These are phyloP conservation scores for Mormyrus hasselquistii DNA, from an alignment of 2,797 vertebrate species.

Conservation along the genomic window DNA sequence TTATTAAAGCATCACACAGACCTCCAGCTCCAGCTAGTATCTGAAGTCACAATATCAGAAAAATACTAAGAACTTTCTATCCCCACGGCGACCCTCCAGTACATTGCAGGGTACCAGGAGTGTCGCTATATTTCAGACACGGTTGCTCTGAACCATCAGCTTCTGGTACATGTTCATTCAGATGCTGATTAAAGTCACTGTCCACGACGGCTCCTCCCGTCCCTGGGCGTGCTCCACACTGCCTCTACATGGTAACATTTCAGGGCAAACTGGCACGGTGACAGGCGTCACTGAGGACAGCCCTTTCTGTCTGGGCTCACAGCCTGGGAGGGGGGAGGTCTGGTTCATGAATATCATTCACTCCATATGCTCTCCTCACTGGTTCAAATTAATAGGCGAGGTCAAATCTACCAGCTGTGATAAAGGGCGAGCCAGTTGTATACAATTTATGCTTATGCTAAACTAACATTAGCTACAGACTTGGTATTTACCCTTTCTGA, in stretches of 20 bases:
- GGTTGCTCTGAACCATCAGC: neutral
- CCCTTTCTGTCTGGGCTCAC: neutral
- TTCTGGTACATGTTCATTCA: neutral
- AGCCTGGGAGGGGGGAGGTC: neutral
- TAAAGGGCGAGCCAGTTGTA: neutral
- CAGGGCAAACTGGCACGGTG: neutral
- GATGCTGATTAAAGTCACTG: neutral
- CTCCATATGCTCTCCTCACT: neutral
- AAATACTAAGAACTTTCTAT: neutral
- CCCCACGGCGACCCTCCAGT: neutral
- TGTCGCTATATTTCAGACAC: neutral
- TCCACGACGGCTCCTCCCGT: neutral
- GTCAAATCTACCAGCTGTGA: neutral
- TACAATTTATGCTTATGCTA: neutral
- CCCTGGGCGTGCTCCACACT: neutral
- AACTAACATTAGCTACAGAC: neutral
- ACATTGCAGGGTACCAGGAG: neutral
- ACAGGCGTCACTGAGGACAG: neutral
- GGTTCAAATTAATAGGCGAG: neutral
- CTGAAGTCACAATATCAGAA: neutral
- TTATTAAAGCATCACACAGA: neutral
- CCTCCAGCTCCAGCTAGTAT: neutral
- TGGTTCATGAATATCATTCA: neutral
- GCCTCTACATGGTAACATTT: neutral
- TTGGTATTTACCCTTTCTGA: neutral